Conservation (phyloP, 2,113 vertebrate genomes). For the Myxocyprinus asiaticus region DNA sequence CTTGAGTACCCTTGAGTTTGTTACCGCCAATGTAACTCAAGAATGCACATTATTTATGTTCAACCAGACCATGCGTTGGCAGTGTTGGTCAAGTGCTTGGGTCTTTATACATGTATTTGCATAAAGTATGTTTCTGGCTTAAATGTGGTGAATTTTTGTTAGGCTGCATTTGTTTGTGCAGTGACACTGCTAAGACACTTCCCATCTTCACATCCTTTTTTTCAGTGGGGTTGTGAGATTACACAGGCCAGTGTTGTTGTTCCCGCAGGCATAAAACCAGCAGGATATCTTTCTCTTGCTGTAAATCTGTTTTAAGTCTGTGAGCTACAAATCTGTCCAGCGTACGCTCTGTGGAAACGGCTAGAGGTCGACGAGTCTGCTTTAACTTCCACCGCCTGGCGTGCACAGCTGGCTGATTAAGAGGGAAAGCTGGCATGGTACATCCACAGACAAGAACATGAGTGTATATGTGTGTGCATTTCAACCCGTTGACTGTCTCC, state of each 20-base stretch:
- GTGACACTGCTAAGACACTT: too few species aligned
- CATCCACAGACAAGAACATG: background rate
- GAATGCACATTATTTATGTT: too few species aligned
- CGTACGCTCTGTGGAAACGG: slow-evolving; percentile 40
- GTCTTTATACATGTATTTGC: too few species aligned
- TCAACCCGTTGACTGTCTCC: background rate
- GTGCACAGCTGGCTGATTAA: slow-evolving; percentile 56
- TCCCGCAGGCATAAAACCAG: slow-evolving; percentile 56
- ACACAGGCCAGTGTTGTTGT: slow-evolving; percentile 51
- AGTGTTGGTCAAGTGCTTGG: too few species aligned
- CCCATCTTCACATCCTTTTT: too few species aligned
- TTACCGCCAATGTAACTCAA: too few species aligned
- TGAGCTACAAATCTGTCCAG: slow-evolving; percentile 61
- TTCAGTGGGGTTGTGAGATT: too few species aligned
- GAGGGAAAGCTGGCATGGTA: slow-evolving; percentile 50
- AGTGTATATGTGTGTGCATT: background rate
- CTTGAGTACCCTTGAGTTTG: too few species aligned
- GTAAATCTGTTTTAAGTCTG: slow-evolving; percentile 54
- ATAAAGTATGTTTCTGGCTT: too few species aligned
- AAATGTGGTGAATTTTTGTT: too few species aligned
- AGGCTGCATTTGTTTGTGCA: too few species aligned
- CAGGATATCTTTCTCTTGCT: slow-evolving; percentile 53
- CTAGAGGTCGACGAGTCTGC: background rate
- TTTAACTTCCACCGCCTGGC: slow-evolving; percentile 55
- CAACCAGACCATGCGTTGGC: too few species aligned